These are phyloP conservation scores for Herpetotheres cachinnans DNA, from an alignment of 2,113 vertebrate genomes.

Conservation along the genomic window DNA sequence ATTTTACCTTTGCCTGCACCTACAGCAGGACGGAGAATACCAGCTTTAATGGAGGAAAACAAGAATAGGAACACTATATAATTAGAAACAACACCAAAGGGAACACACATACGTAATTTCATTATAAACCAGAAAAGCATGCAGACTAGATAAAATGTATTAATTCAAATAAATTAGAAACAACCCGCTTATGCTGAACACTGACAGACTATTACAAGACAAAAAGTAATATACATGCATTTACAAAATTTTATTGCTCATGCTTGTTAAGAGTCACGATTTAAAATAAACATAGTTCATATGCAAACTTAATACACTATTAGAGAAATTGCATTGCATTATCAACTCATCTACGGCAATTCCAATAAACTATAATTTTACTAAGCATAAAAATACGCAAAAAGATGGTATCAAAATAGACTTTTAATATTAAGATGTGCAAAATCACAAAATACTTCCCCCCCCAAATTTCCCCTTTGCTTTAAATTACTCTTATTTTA, in stretches of 20 bases:
- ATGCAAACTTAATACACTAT: neutral
- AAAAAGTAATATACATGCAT: conserved; percentile 36
- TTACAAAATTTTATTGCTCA: conserved; percentile 10
- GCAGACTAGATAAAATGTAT: conserved; percentile 50
- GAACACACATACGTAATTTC: conserved; percentile 40
- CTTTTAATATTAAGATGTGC: neutral
- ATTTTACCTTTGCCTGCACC: conserved; percentile 91
- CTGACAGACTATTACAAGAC: neutral
- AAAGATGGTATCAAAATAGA: neutral
- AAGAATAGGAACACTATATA: conserved; percentile 79
- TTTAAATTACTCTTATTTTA: neutral
- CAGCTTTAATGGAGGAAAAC: conserved; percentile 79
- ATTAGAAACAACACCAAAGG: conserved; percentile 73
- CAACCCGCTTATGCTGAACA: neutral
- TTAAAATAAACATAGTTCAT: neutral
- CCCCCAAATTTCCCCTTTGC: neutral
- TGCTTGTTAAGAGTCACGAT: neutral
- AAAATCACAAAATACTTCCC: neutral
- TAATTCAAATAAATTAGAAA: conserved; percentile 30
- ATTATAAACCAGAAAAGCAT: conserved; percentile 61
- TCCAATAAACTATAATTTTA: neutral
- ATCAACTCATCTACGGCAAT: neutral
- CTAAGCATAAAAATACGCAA: neutral
- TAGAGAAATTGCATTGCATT: neutral
- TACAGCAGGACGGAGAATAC: conserved; percentile 85